Evolutionary conservation across 2,797 vertebrate species (phyloP).

Genomic region (Streptopelia turtur): DNA sequence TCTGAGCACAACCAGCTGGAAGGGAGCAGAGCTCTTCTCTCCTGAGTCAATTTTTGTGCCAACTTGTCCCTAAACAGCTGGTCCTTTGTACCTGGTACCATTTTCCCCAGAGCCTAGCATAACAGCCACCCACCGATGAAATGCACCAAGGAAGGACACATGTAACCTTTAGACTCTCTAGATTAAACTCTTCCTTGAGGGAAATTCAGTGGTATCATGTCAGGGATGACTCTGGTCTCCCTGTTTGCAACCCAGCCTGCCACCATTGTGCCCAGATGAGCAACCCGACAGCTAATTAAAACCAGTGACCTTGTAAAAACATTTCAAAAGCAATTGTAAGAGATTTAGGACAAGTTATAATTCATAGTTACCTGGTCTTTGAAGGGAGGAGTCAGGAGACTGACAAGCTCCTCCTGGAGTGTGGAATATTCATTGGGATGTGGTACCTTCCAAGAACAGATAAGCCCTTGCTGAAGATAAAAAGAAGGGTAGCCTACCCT

Average conservation of each 20-base stretch:
- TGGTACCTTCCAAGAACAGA: background rate
- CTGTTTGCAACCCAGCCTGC: background rate
- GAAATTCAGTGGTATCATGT: background rate
- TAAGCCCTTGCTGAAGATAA: background rate
- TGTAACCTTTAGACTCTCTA: background rate
- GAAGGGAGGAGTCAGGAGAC: background rate
- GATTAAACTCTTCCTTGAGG: background rate
- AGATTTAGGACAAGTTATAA: background rate
- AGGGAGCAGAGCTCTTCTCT: constrained; percentile 3
- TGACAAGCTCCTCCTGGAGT: background rate
- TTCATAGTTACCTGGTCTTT: background rate
- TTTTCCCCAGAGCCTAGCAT: background rate
- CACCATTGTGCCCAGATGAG: background rate
- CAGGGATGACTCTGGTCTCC: background rate
- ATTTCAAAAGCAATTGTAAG: accelerated
- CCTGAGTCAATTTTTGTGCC: constrained; percentile 32
- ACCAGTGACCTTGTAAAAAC: background rate
- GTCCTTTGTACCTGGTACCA: background rate
- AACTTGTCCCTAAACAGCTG: constrained; percentile 31
- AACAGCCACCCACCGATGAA: background rate
- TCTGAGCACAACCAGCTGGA: constrained; percentile 45
- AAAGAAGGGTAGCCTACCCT: background rate
- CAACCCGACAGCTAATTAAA: background rate
- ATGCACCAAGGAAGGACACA: background rate
- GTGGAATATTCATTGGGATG: background rate